These are phyloP conservation scores for Lithodes maja DNA, from an alignment of 2,888 invertebrate genomes.

Conservation along the genomic window DNA sequence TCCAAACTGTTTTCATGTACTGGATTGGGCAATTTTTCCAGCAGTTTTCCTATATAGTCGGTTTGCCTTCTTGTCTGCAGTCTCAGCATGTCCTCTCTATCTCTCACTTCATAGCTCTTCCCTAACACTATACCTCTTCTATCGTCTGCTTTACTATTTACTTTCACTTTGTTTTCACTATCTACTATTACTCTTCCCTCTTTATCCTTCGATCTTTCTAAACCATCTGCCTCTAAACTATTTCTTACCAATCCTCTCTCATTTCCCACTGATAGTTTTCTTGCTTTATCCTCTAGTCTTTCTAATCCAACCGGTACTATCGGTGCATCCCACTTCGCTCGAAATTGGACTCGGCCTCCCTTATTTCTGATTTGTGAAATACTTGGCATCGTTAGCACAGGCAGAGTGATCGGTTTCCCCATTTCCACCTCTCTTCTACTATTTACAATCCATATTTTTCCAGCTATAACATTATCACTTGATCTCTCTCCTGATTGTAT, in stretches of 20 bases:
- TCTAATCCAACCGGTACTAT: neutral
- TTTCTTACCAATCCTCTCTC: too few species aligned
- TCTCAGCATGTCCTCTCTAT: neutral
- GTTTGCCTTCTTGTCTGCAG: too few species aligned
- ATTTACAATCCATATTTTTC: neutral
- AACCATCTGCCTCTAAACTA: neutral
- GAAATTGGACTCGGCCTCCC: neutral
- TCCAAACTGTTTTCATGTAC: neutral
- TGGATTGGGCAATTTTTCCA: too few species aligned
- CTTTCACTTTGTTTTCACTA: neutral
- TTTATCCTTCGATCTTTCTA: neutral
- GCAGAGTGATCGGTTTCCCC: neutral
- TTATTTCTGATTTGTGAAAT: neutral
- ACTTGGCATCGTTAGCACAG: neutral
- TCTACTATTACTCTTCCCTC: neutral
- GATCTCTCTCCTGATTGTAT: too few species aligned
- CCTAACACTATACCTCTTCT: too few species aligned
- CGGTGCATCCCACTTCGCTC: neutral
- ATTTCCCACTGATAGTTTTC: neutral
- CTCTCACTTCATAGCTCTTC: neutral
- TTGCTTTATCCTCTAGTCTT: neutral
- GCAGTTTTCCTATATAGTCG: too few species aligned
- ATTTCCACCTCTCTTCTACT: neutral
- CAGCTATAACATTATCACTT: neutral
- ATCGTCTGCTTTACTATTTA: neutral